These are phyloP conservation scores for Xenopus borealis DNA, from an alignment of 2,113 vertebrate genomes.

Conservation along the genomic window DNA sequence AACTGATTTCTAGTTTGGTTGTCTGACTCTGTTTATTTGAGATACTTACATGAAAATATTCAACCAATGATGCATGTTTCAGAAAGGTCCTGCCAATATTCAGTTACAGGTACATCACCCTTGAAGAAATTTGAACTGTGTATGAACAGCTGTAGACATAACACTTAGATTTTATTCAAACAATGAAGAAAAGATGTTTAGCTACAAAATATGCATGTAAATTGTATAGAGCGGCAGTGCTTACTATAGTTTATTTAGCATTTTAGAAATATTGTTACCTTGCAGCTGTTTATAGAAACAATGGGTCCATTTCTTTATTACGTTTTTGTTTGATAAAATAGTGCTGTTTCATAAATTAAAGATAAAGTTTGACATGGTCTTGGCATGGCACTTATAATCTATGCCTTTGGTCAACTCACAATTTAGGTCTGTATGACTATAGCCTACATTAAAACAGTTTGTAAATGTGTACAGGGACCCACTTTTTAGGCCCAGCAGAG, in stretches of 20 bases:
- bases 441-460: too few species aligned
- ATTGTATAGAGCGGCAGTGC: conserved; percentile 27
- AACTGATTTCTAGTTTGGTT: conserved; percentile 44
- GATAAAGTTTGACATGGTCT: too few species aligned
- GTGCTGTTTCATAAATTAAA: too few species aligned
- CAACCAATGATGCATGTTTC: conserved; percentile 42
- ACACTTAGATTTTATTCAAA: conserved; percentile 38
- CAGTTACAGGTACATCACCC: conserved; percentile 39
- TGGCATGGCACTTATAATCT: too few species aligned
- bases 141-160: conserved; percentile 46
- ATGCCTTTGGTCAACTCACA: too few species aligned
- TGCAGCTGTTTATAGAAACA: too few species aligned
- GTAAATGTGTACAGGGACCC: too few species aligned
- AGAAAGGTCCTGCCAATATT: conserved; percentile 44
- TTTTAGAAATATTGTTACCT: too few species aligned
- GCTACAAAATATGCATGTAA: conserved; percentile 36
- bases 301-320: too few species aligned
- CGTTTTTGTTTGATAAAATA: too few species aligned
- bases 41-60: conserved; percentile 43
- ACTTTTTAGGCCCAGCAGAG: too few species aligned
- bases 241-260: conserved; percentile 24
- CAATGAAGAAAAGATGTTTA: conserved; percentile 39
- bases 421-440: too few species aligned
- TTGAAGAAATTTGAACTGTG: conserved; percentile 33
- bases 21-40: conserved; percentile 45